Evolutionary conservation across 37 sponge, comb jelly and placozoan genomes (phyloP), one percentile per base, ranked within the genome.

Genomic region (Spongilla lacustris): DNA sequence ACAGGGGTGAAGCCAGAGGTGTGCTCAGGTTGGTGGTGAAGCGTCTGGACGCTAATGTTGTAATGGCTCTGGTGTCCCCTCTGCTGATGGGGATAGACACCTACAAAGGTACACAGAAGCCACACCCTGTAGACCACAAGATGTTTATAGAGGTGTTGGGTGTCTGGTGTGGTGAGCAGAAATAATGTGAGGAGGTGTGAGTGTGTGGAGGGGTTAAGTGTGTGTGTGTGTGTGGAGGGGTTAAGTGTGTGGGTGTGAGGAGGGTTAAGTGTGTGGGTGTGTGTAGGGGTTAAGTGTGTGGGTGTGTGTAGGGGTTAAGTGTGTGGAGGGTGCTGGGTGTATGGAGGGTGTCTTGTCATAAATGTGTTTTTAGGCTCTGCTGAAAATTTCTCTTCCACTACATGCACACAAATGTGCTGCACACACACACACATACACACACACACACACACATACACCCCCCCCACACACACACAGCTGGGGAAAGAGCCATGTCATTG

Each of bases 401-500:
- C 76, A 75, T 12, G 24, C 76, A 75, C 76, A 34, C 76, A 4
- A 25, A 74, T 36, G 34, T 12, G 24, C 76, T 32, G 19, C 34
- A 33, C 76, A 33, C 34, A 75, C 19, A 75, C 76, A 75, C 34
- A 33, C 76, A 74, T 58, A 58, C 58, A 58, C 58, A 58, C 58
- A 58, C 58, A 58, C 58, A 58, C 58, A 58, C 21, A 58, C 76
- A 75, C 34, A 32, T n/a, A n/a, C n/a, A n/a, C n/a, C 76, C 30
- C 11, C 25, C 11, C 24, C 46, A 75, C 76, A 75, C 76, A 75
- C 19, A 58, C 19, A 14, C 58, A 58, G 58, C 58, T 58, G 25
- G 12, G n/a, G 36, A 36, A 36, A 24, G 34, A 58, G 58, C 58
- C 19, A 14, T 58, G 58, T 58, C 19, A 14, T 17, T 14, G 19